Evolutionary conservation across 2,888 invertebrate species (phyloP).

Genomic region (Stenolophus ochropezus): DNA sequence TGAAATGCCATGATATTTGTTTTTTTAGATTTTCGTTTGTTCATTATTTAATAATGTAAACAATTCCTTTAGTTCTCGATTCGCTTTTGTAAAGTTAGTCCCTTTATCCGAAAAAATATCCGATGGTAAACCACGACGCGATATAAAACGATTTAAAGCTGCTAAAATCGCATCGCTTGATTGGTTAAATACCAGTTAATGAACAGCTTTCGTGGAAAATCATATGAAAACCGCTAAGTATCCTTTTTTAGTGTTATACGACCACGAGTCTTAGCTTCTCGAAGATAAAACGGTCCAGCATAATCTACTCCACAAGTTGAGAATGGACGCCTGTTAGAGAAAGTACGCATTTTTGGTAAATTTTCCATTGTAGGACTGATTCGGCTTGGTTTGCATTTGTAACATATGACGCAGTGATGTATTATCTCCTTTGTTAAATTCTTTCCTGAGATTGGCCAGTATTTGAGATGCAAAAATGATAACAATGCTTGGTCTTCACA

Average conservation of each 20-base stretch:
- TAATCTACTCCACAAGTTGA: conserved; percentile 24
- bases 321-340: neutral
- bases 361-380: conserved; percentile 2
- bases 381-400: neutral
- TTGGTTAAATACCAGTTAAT: conserved; percentile 52
- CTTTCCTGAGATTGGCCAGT: too few species aligned
- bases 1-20: conserved; percentile 62
- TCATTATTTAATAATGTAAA: conserved; percentile 29
- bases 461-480: too few species aligned
- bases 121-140: conserved; percentile 52
- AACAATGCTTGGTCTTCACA: too few species aligned
- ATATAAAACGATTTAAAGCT: conserved; percentile 53
- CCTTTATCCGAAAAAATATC: conserved; percentile 55
- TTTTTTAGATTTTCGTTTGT: neutral
- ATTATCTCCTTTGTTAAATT: too few species aligned
- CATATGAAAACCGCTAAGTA: conserved; percentile 66
- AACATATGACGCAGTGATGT: neutral
- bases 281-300: conserved; percentile 22
- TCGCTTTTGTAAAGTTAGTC: conserved; percentile 55
- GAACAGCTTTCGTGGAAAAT: conserved; percentile 64
- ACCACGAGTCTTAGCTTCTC: neutral
- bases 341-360: neutral
- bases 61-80: conserved; percentile 42
- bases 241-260: neutral
- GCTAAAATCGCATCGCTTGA: conserved; percentile 50